phyloP scores from a whole-genome alignment of 2,888 invertebrate species.

The Dioctria rufipes region DNA sequence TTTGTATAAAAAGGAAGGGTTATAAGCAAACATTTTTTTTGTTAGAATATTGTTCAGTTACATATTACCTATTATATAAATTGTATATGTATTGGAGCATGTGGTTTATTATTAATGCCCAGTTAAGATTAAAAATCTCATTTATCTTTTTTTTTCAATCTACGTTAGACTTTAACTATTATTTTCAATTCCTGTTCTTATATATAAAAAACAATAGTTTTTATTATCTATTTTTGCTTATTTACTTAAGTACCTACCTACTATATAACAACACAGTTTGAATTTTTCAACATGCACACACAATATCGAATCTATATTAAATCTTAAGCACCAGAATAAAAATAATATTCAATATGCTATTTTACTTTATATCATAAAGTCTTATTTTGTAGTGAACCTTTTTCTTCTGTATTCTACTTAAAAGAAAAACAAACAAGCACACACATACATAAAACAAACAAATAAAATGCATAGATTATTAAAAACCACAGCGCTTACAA shows the following conservation, averaged over 20 bases:
- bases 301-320: no score
- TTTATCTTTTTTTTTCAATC: constrained; percentile 2
- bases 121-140: constrained; percentile 44
- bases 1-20: constrained; percentile 32
- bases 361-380: no score
- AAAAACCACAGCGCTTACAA: neutral
- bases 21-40: constrained; percentile 28
- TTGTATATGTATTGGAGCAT: constrained; percentile 10
- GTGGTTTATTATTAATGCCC: constrained; percentile 34
- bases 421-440: no score
- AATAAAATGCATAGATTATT: constrained; percentile 11
- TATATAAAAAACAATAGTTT: neutral
- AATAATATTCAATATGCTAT: no score
- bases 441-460: neutral
- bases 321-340: no score
- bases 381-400: no score
- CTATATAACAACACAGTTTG: no score
- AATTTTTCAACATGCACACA: no score
- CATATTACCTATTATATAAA: no score
- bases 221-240: neutral
- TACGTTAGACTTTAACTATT: constrained; percentile 25
- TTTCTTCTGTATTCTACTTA: no score
- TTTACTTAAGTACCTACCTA: no score
- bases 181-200: constrained; percentile 17
- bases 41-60: constrained; percentile 36